Percentiles rank a stretch among this genome's conserved stretches.
Conservation (phyloP, 2,113 vertebrate species). For the Larimichthys crocea region DNA sequence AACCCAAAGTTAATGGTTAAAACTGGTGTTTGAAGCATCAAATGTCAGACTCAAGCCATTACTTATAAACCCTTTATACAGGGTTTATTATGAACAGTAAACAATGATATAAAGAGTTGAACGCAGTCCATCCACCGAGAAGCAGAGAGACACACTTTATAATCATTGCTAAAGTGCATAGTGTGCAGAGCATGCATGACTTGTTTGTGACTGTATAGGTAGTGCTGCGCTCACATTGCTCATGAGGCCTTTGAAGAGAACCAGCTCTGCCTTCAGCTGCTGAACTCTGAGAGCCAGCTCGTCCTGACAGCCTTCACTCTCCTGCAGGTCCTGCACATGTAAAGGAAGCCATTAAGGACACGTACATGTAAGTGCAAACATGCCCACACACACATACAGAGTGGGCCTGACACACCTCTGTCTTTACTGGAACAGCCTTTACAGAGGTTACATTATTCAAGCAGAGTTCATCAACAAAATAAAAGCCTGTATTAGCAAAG, state of each 20-base stretch:
- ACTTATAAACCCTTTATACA: not conserved
- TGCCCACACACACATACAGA: not conserved
- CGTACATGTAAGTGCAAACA: not conserved
- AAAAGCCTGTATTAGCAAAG: conserved; percentile 34
- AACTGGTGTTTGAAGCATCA: not conserved
- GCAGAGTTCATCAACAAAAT: not conserved
- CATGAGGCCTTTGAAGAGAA: conserved; percentile 98
- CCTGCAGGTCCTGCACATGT: conserved; percentile 90
- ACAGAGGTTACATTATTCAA: conserved; percentile 13
- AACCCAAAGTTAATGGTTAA: not conserved
- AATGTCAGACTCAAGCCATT: not conserved
- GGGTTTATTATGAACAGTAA: not conserved
- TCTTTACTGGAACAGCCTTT: conserved; percentile 9
- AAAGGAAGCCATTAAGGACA: conserved; percentile 21
- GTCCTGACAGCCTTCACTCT: conserved; percentile 95
- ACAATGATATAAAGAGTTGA: not conserved
- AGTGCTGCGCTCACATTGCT: conserved; percentile 89
- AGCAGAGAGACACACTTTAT: not conserved
- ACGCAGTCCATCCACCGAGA: not conserved
- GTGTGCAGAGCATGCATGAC: not conserved
- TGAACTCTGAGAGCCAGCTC: conserved; percentile 94
- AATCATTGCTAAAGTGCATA: not conserved
- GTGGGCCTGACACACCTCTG: not conserved
- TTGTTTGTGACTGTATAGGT: not conserved
- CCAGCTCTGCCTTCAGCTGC: conserved; percentile 95